phyloP scores from a whole-genome alignment of 2,797 vertebrate genomes.

The Manis pentadactyla region DNA sequence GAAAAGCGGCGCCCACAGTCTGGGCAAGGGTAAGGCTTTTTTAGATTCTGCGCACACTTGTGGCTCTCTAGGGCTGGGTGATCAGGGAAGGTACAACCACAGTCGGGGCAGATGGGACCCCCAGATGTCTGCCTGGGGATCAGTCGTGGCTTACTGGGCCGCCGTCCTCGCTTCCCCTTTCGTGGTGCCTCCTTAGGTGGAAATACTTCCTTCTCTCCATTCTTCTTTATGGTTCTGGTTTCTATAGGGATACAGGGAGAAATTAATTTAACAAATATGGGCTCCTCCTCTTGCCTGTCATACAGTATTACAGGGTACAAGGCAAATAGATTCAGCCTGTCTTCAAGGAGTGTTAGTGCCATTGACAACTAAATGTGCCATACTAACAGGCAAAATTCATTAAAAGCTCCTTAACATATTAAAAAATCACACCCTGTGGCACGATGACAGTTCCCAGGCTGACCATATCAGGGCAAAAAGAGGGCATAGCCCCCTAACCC shows the following conservation, averaged over 20 bases:
- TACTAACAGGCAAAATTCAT: too few relatives aligned
- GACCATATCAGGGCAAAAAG: too few relatives aligned
- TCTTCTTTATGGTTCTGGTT: constrained; percentile 69
- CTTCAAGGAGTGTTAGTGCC: not conserved
- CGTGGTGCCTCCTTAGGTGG: constrained; percentile 70
- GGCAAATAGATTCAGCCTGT: not conserved
- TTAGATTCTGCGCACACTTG: constrained; percentile 79
- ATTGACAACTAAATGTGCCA: not conserved
- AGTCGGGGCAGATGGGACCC: constrained; percentile 79
- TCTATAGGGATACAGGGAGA: constrained; percentile 59
- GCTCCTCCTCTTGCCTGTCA: not conserved
- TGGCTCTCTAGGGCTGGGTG: constrained; percentile 69
- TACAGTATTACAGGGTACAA: not conserved
- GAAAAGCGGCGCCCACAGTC: constrained; percentile 86
- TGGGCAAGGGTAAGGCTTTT: constrained; percentile 83
- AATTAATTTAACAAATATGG: constrained; percentile 20
- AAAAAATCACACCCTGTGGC: too few relatives aligned
- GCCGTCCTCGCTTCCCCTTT: constrained; percentile 75
- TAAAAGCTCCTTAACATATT: too few relatives aligned
- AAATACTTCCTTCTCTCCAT: constrained; percentile 64
- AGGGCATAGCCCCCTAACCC: too few relatives aligned
- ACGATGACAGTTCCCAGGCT: too few relatives aligned
- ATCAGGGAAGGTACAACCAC: constrained; percentile 81
- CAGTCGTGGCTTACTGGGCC: constrained; percentile 79
- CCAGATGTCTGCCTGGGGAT: constrained; percentile 78